A percentile compares a stretch with the other conserved stretches of the same genome.
Evolutionary conservation across 2,797 vertebrate species (phyloP).

Genomic region (Liasis olivaceus): DNA sequence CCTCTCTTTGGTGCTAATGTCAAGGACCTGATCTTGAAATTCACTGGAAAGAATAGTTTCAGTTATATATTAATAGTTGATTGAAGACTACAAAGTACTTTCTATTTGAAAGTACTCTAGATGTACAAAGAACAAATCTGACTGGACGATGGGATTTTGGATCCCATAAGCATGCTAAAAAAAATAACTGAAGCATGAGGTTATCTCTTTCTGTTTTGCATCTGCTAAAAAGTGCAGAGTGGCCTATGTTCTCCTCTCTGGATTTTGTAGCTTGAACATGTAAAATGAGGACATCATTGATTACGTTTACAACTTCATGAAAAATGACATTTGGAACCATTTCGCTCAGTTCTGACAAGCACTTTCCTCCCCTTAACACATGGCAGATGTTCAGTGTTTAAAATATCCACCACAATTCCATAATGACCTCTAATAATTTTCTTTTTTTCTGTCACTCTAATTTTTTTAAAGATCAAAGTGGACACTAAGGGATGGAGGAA

Average conservation of each 20-base stretch:
- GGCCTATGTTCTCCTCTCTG: background rate
- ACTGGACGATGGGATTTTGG: background rate
- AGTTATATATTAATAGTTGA: background rate
- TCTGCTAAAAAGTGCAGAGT: background rate
- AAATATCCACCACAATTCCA: background rate
- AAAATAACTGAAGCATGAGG: background rate
- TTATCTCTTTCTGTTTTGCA: background rate
- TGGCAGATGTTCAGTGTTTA: conserved; percentile 13
- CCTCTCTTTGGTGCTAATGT: background rate
- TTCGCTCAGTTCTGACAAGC: background rate
- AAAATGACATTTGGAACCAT: background rate
- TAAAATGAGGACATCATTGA: background rate
- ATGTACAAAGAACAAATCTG: background rate
- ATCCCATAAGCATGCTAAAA: background rate
- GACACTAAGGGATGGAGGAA: background rate
- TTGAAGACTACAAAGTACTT: background rate
- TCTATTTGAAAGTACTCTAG: background rate
- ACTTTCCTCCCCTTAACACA: background rate
- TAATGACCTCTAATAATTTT: background rate
- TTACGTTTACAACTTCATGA: background rate
- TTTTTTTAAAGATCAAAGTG: background rate
- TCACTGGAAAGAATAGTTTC: background rate
- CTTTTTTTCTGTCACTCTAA: background rate
- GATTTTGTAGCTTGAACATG: background rate
- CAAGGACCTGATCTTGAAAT: background rate